Evolutionary conservation across 2,113 vertebrate species (phyloP), one percentile per base, ranked within the genome.

Genomic region (Eudorcas thomsonii): DNA sequence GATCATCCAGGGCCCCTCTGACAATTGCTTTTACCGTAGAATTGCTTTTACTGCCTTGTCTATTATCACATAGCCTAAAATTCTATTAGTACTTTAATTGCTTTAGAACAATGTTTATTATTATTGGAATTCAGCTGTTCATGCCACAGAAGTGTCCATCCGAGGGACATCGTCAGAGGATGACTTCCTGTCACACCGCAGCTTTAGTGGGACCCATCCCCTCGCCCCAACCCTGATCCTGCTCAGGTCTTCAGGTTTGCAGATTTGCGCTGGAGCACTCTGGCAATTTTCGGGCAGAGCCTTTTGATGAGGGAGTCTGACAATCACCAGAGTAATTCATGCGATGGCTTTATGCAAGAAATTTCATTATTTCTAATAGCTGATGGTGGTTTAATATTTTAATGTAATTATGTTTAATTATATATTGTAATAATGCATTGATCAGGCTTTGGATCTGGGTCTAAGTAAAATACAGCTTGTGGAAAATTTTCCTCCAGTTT

Each of bases 341-440:
- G 26, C 2, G 3, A 86, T 80, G 82, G 54, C 64, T 96, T 84
- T 86, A 43, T 85, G 86, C 59, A 85, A 92, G 67, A 87, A 89
- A 96, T 80, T 77, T 86, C 33, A 83, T 94, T 78, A 95, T 95
- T 97, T 91, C 81, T 97, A 96, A 85, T 78, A 94, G 88, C 91
- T 97, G 88, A 74, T 39, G 39, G 55, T 94, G 50, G 78, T 85
- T 96, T 90, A 91, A 93, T 95, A 91, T 81, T 97, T 97, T 96
- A 94, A 97, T 84, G 78, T 88, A 87, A 96, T 97, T 94, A 86
- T 80, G 19, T 25, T 88, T 97, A 92, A 98, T 96, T 96, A 94
- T 94, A 95, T 62, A 87, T 81, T 90, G 4, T 77, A 96, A 64
- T 93, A 62, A 71, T 7, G 28, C 80, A 78, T 57, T 88, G 74